These are phyloP conservation scores for Turritopsis dohrnii DNA, from an alignment of 30 jellyfish, hydroid and myxozoan species.

Conservation along the genomic window DNA sequence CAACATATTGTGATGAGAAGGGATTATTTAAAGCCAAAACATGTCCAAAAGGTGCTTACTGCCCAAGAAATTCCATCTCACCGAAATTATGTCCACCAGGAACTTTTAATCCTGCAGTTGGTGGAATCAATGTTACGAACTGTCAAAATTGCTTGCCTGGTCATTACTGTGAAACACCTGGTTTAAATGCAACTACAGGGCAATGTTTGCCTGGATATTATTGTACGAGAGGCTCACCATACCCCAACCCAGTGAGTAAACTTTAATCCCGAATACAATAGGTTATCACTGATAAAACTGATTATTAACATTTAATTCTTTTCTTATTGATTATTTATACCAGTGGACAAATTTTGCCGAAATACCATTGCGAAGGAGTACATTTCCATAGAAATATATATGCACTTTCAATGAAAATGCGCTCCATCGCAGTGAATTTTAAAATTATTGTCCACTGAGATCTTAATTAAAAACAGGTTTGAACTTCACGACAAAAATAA, in stretches of 20 bases:
- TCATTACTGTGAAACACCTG: constrained; percentile 67
- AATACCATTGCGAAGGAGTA: too few relatives aligned
- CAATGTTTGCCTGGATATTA: constrained; percentile 75
- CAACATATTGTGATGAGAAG: constrained; percentile 80
- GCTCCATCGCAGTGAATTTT: too few relatives aligned
- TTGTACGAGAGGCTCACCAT: constrained; percentile 74
- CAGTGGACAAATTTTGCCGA: too few relatives aligned
- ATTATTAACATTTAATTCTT: too few relatives aligned
- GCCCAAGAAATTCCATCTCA: constrained; percentile 57
- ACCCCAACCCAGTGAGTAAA: constrained; percentile 76
- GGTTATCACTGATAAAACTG: too few relatives aligned
- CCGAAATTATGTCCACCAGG: constrained; percentile 95
- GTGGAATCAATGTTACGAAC: constrained; percentile 57
- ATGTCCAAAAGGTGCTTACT: constrained; percentile 78
- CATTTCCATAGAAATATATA: too few relatives aligned
- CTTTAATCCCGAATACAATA: too few relatives aligned
- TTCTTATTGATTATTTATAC: too few relatives aligned
- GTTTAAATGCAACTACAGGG: constrained; percentile 67
- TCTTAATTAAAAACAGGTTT: too few relatives aligned
- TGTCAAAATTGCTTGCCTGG: constrained; percentile 81
- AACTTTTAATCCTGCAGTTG: constrained; percentile 69
- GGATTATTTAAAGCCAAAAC: constrained; percentile 68
- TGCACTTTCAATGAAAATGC: too few relatives aligned
- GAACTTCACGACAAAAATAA: too few relatives aligned
- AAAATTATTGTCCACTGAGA: too few relatives aligned